A percentile compares a stretch with the other conserved stretches of the same genome.
phyloP scores from a whole-genome alignment of 2,888 invertebrate genomes.

The Lasius platythorax region DNA sequence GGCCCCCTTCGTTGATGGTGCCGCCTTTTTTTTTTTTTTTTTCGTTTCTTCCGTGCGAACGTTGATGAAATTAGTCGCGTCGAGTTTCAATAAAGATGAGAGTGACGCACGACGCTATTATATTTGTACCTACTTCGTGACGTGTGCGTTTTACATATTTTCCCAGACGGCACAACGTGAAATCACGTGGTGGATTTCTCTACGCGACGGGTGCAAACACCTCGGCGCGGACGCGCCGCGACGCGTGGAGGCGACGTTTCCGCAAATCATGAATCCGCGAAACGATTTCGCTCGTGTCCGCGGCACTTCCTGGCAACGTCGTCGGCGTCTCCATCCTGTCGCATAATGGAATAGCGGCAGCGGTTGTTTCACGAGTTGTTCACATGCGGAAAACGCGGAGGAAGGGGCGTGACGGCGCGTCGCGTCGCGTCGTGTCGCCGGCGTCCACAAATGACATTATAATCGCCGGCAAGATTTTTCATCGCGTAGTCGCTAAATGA shows the following conservation, averaged over 20 bases:
- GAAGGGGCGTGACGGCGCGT: slow-evolving; percentile 68
- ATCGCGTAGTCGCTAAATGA: slow-evolving; percentile 54
- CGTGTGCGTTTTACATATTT: not conserved
- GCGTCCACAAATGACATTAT: slow-evolving; percentile 71
- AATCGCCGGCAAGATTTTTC: slow-evolving; percentile 69
- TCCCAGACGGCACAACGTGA: not conserved
- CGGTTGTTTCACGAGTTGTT: slow-evolving; percentile 59
- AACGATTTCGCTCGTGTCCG: slow-evolving; percentile 43
- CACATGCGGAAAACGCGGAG: slow-evolving; percentile 69
- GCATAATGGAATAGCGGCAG: slow-evolving; percentile 50
- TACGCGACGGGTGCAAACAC: slow-evolving; percentile 25
- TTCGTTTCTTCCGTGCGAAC: not conserved
- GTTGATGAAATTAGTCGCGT: slow-evolving; percentile 25
- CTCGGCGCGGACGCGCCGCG: slow-evolving; percentile 14
- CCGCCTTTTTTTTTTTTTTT: not conserved
- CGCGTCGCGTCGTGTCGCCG: slow-evolving; percentile 48
- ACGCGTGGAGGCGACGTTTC: slow-evolving; percentile 38
- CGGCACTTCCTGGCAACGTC: slow-evolving; percentile 45
- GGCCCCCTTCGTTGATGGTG: not conserved
- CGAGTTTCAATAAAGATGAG: not conserved
- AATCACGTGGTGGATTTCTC: slow-evolving; percentile 3
- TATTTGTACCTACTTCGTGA: not conserved
- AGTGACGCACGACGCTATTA: not conserved
- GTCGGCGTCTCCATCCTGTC: slow-evolving; percentile 56
- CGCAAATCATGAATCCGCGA: slow-evolving; percentile 43